Evolutionary conservation across 64 coral and sea anemone species (phyloP), one percentile per base, ranked within the genome.

Genomic region (Actinia equina): DNA sequence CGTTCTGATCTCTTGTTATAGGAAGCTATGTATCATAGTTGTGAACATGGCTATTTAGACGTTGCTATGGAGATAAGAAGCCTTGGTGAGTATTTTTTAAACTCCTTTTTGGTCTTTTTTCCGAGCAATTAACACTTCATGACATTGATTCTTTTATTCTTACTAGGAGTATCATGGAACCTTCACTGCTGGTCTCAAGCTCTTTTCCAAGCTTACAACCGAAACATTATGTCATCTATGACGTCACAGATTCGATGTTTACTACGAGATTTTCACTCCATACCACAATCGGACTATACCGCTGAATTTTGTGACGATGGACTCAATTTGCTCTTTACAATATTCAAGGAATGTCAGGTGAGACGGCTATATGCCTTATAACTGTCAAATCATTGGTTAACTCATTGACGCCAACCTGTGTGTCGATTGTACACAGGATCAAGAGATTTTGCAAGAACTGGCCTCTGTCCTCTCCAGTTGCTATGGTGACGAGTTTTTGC

Each of bases 261-360:
- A 79, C 90, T 96, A 55, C 83, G 91, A 64, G 94, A 96, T 60
- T 96, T 96, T 58, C 94, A 90, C 44, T 93, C 94, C 42, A 93
- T 96, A 61, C 61, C 79, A 56, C 53, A 79, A 0, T 52, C 71
- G 59, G 91, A 96, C 49, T 96, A 86, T 77, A 90, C 94, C 18
- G 91, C 61, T 44, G 91, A 96, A 59, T 93, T 96, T 80, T 96
- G 94, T 65, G 91, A 93, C 6, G 94, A 96, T 49, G 94, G 94
- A 19, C 88, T 96, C 59, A 77, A 59, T 20, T 52, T 96, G 59
- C 51, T 96, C 54, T 96, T 96, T 23, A 85, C 92, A 15, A 93
- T 96, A 20, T 92, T 96, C n/a, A 90, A 86, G 84, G 94, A 96
- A 90, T 96, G 94, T 20, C 90, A 96, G 94, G 94, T 96, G n/a